These are phyloP conservation scores for Cacatua alba DNA, from an alignment of 2,113 vertebrate species.

Conservation along the genomic window DNA sequence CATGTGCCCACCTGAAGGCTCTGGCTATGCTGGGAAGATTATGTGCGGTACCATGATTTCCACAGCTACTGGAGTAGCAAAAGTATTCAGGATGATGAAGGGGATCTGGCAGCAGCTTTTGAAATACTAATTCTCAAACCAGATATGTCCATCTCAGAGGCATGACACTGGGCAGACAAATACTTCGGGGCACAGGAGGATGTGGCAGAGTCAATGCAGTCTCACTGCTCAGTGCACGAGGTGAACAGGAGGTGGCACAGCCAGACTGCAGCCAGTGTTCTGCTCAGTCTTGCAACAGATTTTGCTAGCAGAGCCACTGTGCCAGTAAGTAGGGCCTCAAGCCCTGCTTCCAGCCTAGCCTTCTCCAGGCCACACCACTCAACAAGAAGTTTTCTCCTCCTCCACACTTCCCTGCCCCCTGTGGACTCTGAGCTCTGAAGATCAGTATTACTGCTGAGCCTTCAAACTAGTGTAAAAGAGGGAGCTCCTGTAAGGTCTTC, in stretches of 20 bases:
- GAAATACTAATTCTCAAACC: neutral
- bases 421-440: neutral
- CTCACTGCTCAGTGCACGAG: neutral
- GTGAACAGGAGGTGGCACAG: neutral
- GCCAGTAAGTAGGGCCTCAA: neutral
- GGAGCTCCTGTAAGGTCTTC: neutral
- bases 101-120: neutral
- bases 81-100: neutral
- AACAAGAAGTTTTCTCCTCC: neutral
- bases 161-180: neutral
- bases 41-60: neutral
- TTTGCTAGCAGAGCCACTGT: neutral
- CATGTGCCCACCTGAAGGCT: neutral
- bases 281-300: neutral
- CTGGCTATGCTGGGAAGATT: neutral
- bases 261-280: neutral
- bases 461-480: neutral
- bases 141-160: neutral
- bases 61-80: neutral
- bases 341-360: neutral
- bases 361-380: neutral
- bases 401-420: neutral
- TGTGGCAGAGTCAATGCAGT: rapidly evolving
- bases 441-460: neutral
- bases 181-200: neutral